These are phyloP conservation scores for Brienomyrus brachyistius DNA, from an alignment of 2,113 vertebrate species.

Conservation along the genomic window DNA sequence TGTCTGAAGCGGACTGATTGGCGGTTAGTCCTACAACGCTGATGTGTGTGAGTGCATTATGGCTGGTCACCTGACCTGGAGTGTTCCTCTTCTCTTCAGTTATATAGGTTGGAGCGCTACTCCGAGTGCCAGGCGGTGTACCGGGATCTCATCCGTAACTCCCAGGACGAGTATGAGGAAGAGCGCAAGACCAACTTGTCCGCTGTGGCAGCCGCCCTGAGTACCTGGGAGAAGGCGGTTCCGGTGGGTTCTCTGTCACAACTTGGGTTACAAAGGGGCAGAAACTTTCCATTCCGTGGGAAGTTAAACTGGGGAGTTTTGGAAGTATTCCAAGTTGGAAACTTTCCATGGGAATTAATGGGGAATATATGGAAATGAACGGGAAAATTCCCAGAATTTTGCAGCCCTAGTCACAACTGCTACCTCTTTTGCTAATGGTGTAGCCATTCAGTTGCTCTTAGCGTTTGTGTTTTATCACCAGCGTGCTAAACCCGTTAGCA, in stretches of 20 bases:
- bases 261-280: too few relatives aligned
- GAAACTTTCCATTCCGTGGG: background rate
- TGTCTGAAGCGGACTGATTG: background rate
- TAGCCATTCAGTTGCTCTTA: background rate
- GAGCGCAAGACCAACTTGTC: constrained; percentile 95
- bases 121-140: constrained; percentile 83
- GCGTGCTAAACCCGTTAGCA: background rate
- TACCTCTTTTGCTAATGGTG: background rate
- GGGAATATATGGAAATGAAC: background rate
- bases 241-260: constrained; percentile 58
- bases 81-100: constrained; percentile 47
- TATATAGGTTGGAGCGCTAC: constrained; percentile 89
- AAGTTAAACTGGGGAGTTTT: background rate
- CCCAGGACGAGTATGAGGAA: constrained; percentile 96
- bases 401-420: background rate
- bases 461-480: background rate
- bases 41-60: background rate
- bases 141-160: constrained; percentile 92
- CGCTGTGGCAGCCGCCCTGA: constrained; percentile 85
- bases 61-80: background rate
- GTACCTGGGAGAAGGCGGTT: constrained; percentile 79
- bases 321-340: background rate
- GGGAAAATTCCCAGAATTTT: background rate
- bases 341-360: background rate
- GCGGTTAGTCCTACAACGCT: background rate